Percentiles rank a stretch among this genome's conserved stretches.
phyloP scores from a whole-genome alignment of 2,113 vertebrate species.

The Nipponia nippon region DNA sequence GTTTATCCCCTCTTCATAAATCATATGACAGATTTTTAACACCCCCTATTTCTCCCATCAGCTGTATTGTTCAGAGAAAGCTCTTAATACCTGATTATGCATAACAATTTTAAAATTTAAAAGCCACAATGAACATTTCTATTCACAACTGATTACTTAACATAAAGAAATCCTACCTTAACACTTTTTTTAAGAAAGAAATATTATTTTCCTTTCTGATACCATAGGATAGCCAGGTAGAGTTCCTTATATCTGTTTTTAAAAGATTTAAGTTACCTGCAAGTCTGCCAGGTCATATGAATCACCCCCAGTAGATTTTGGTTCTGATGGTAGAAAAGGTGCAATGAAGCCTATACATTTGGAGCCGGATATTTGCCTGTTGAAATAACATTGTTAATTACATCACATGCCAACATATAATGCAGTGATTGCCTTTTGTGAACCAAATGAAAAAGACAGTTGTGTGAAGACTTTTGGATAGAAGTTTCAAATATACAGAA shows the following conservation, averaged over 20 bases:
- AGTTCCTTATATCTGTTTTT: neutral
- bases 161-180: neutral
- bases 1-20: neutral
- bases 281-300: conserved; percentile 3
- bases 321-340: conserved; percentile 14
- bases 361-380: conserved; percentile 60
- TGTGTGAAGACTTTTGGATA: neutral
- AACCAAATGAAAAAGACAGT: neutral
- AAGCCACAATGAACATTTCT: neutral
- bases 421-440: neutral
- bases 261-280: conserved; percentile 63
- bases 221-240: neutral
- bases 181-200: too few species aligned
- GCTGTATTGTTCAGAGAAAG: neutral
- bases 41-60: neutral
- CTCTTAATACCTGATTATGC: neutral
- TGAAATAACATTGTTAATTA: conserved; percentile 28
- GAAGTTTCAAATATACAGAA: neutral
- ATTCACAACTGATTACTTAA: neutral
- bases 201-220: neutral
- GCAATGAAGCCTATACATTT: conserved; percentile 29
- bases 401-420: neutral
- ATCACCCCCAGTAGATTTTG: conserved; percentile 52
- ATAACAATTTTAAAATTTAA: neutral
- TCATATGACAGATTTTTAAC: neutral